A percentile compares a stretch with the other conserved stretches of the same genome.
These are phyloP conservation scores for Drosophila gunungcola DNA, from an alignment of 1,140 invertebrate species.

Conservation along the genomic window DNA sequence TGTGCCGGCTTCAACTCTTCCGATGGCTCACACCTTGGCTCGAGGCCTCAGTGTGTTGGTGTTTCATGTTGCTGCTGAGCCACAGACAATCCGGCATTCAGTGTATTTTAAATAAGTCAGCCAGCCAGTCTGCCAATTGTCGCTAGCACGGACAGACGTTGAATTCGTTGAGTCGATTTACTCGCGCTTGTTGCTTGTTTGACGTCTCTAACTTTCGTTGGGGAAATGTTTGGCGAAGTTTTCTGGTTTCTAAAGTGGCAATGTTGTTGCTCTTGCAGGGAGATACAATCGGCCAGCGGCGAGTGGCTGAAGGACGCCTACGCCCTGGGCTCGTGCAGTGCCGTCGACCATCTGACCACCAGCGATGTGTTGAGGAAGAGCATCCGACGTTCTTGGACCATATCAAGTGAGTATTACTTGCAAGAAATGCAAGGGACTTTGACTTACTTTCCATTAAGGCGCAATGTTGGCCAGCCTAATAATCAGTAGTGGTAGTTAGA, in stretches of 20 bases:
- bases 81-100: conserved; percentile 27
- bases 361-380: conserved; percentile 89
- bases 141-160: conserved; percentile 52
- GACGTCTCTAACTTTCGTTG: conserved; percentile 2
- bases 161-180: conserved; percentile 12
- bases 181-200: conserved; percentile 15
- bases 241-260: conserved; percentile 75
- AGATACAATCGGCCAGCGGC: conserved; percentile 89
- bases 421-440: too few species aligned
- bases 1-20: conserved; percentile 34
- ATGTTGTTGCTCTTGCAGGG: conserved; percentile 86
- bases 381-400: conserved; percentile 89
- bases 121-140: conserved; percentile 53
- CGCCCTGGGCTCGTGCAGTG: conserved; percentile 76
- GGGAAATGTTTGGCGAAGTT: conserved; percentile 61
- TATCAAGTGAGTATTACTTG: conserved; percentile 86
- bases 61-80: conserved; percentile 7
- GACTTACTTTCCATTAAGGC: background rate
- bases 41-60: conserved; percentile 25
- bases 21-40: conserved; percentile 24
- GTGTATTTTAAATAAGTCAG: conserved; percentile 16
- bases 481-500: too few species aligned
- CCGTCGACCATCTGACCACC: conserved; percentile 86
- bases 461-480: too few species aligned
- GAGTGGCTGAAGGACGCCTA: conserved; percentile 90